phyloP scores from a whole-genome alignment of 2,113 vertebrate genomes.

The Protobothrops mucrosquamatus region DNA sequence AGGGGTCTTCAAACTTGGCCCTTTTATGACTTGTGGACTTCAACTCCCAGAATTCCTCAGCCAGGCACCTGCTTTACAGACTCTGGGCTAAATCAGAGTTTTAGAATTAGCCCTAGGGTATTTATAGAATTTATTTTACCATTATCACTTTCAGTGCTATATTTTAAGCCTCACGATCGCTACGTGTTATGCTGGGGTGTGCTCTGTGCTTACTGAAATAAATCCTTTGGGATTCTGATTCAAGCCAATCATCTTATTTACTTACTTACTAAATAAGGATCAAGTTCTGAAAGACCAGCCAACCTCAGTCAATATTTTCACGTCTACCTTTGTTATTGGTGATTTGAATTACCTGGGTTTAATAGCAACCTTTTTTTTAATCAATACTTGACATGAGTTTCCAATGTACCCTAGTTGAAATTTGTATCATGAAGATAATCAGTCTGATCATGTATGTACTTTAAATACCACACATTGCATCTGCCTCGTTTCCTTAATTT shows the following conservation, averaged over 20 bases:
- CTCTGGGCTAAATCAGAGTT: neutral
- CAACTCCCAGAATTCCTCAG: no score
- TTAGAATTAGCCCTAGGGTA: neutral
- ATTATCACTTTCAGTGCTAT: neutral
- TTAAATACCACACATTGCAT: neutral
- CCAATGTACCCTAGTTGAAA: neutral
- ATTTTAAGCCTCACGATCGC: neutral
- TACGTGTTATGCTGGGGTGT: neutral
- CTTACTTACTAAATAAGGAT: neutral
- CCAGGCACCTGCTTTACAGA: neutral
- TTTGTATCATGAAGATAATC: neutral
- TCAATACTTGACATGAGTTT: neutral
- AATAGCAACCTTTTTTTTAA: neutral
- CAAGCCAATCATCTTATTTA: neutral
- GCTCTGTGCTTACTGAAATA: neutral
- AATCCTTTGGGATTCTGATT: neutral
- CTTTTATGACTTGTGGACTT: no score
- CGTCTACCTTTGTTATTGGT: neutral
- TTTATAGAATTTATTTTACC: neutral
- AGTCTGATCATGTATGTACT: neutral
- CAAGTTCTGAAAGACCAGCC: neutral
- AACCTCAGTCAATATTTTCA: neutral
- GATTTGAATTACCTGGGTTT: neutral
- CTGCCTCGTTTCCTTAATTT: neutral
- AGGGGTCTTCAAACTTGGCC: no score